Percentiles rank a stretch among this genome's conserved stretches.
phyloP scores from a whole-genome alignment of 2,797 vertebrate species.

The Sebastes oblongus region DNA sequence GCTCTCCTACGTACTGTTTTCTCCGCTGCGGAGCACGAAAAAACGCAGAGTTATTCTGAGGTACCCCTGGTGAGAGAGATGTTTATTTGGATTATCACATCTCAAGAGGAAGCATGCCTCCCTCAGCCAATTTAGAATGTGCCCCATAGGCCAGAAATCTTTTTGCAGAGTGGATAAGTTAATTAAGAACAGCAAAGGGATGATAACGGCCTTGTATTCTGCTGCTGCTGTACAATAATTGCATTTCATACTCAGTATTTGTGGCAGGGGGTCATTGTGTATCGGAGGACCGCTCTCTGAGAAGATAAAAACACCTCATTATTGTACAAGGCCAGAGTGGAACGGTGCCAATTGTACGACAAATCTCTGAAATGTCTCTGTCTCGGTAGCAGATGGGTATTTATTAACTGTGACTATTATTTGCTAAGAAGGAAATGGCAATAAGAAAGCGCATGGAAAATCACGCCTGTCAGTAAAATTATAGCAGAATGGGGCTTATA shows the following conservation, averaged over 20 bases:
- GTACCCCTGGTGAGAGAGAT: slow-evolving; percentile 44
- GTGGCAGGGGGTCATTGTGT: slow-evolving; percentile 52
- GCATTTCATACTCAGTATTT: slow-evolving; percentile 54
- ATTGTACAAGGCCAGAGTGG: slow-evolving; percentile 19
- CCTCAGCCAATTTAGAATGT: slow-evolving; percentile 62
- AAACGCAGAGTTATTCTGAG: slow-evolving; percentile 50
- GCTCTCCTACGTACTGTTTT: slow-evolving; percentile 4
- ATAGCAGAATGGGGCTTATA: background rate
- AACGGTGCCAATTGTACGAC: slow-evolving; percentile 15
- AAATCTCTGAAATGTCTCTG: slow-evolving; percentile 5
- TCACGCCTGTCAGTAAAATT: background rate
- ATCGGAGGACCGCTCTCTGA: slow-evolving; percentile 20
- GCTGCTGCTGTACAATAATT: slow-evolving; percentile 63
- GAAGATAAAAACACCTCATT: slow-evolving; percentile 50
- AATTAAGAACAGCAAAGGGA: slow-evolving; percentile 65
- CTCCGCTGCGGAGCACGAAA: slow-evolving; percentile 1
- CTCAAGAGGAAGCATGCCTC: slow-evolving; percentile 59
- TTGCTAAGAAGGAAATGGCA: background rate
- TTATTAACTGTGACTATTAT: background rate
- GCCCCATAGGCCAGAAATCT: slow-evolving; percentile 60
- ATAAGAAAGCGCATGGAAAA: background rate
- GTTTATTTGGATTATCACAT: slow-evolving; percentile 67
- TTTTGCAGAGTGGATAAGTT: slow-evolving; percentile 70
- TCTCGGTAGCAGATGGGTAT: slow-evolving; percentile 10
- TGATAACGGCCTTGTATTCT: slow-evolving; percentile 63